phyloP scores from a whole-genome alignment of 1,140 invertebrate species.

The Apolygus lucorum region DNA sequence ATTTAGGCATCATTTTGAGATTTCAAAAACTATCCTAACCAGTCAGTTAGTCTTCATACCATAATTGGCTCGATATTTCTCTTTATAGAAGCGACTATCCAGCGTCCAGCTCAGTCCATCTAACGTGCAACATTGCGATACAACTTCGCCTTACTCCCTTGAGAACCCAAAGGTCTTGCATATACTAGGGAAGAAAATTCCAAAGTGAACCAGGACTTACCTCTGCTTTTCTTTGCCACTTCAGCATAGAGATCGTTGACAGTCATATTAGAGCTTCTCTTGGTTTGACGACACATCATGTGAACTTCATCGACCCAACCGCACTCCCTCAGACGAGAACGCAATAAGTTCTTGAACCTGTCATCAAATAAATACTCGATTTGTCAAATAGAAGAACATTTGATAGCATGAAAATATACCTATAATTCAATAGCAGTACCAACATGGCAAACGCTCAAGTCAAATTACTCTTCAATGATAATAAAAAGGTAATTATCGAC shows the following conservation, averaged over 20 bases:
- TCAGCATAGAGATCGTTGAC: constrained; percentile 21
- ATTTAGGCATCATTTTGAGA: no score
- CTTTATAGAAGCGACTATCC: no score
- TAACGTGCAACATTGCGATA: no score
- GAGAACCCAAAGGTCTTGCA: no score
- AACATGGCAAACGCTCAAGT: not conserved
- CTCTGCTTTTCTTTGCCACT: constrained; percentile 19
- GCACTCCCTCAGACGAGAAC: constrained; percentile 23
- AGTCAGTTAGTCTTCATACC: no score
- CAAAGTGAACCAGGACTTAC: constrained; percentile 3
- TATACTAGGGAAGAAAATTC: no score
- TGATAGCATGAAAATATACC: not conserved
- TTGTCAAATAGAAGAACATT: not conserved
- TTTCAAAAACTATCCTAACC: no score
- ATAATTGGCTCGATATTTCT: no score
- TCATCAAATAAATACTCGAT: not conserved
- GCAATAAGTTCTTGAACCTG: constrained; percentile 25
- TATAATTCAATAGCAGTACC: not conserved
- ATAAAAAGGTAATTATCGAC: not conserved
- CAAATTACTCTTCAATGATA: not conserved
- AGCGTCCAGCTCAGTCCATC: no score
- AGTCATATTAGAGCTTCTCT: constrained; percentile 5
- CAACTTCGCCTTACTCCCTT: no score
- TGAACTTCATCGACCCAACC: constrained; percentile 26
- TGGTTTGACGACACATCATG: constrained; percentile 21